A percentile compares a stretch with the other conserved stretches of the same genome.
Conservation (phyloP, 2,113 vertebrate genomes). For the Arenaria interpres region DNA sequence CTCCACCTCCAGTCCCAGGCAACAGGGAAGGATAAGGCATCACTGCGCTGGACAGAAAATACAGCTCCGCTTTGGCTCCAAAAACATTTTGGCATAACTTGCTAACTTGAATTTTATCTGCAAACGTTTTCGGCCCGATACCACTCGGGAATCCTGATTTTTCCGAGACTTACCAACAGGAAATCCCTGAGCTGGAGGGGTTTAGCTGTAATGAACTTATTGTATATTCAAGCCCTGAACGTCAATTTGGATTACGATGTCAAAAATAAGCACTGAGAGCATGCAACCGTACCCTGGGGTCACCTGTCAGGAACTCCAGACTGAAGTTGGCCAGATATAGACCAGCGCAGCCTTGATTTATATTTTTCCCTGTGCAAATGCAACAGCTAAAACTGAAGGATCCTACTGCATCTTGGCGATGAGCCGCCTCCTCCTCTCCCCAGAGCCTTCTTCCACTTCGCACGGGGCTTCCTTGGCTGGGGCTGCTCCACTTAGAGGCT, state of each 20-base stretch:
- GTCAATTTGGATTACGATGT: constrained; percentile 44
- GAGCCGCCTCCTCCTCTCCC: neutral
- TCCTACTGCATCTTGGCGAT: neutral
- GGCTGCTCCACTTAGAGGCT: neutral
- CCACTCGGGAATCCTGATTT: constrained; percentile 30
- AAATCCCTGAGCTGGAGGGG: constrained; percentile 35
- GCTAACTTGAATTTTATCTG: constrained; percentile 46
- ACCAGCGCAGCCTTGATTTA: neutral
- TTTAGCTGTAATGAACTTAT: constrained; percentile 58
- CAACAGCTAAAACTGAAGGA: neutral
- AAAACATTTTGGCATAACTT: constrained; percentile 1
- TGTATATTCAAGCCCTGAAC: neutral
- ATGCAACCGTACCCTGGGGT: neutral
- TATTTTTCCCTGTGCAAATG: neutral
- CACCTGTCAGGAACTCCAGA: constrained; percentile 54
- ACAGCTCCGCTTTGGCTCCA: neutral
- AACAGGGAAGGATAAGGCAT: neutral
- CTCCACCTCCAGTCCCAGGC: neutral
- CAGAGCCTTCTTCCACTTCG: neutral
- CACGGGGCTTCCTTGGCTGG: neutral
- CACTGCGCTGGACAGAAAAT: neutral
- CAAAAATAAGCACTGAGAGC: constrained; percentile 33
- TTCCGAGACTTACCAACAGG: constrained; percentile 40
- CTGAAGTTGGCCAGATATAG: constrained; percentile 32
- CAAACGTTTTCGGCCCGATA: neutral